Conservation (phyloP, 92 coral and sea anemone species). For the Meandrina meandrites region DNA sequence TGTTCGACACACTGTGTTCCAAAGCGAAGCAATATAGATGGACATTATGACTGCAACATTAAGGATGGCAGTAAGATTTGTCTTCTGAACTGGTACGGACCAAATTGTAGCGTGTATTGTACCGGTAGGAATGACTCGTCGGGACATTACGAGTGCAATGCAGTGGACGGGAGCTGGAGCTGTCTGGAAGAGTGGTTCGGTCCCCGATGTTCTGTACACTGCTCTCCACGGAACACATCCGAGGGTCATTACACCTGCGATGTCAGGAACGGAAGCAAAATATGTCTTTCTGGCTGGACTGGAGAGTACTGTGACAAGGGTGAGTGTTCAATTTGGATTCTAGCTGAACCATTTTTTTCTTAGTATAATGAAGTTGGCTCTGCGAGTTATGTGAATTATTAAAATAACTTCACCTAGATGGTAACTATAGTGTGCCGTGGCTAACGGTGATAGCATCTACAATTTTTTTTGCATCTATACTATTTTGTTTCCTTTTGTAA, state of each 20-base stretch:
- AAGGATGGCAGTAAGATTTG: constrained; percentile 48
- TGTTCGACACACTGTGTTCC: constrained; percentile 57
- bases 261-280: neutral
- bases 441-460: too few relatives aligned
- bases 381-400: too few relatives aligned
- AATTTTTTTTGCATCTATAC: too few relatives aligned
- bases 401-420: too few relatives aligned
- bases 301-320: constrained; percentile 21
- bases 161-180: constrained; percentile 42
- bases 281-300: constrained; percentile 21
- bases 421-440: too few relatives aligned
- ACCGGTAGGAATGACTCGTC: constrained; percentile 49
- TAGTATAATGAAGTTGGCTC: too few relatives aligned
- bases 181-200: constrained; percentile 71
- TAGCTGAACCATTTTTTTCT: too few relatives aligned
- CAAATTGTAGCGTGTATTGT: constrained; percentile 59
- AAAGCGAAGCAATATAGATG: constrained; percentile 10
- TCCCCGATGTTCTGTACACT: constrained; percentile 57
- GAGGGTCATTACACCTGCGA: neutral
- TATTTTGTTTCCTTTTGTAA: too few relatives aligned
- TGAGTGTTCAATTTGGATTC: neutral
- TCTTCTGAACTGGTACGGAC: constrained; percentile 68
- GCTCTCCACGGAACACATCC: constrained; percentile 45
- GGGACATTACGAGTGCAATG: constrained; percentile 71
- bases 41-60: constrained; percentile 53